Evolutionary conservation across 1,140 invertebrate species (phyloP), one percentile per base, ranked within the genome.

Genomic region (Diachasmimorpha longicaudata): DNA sequence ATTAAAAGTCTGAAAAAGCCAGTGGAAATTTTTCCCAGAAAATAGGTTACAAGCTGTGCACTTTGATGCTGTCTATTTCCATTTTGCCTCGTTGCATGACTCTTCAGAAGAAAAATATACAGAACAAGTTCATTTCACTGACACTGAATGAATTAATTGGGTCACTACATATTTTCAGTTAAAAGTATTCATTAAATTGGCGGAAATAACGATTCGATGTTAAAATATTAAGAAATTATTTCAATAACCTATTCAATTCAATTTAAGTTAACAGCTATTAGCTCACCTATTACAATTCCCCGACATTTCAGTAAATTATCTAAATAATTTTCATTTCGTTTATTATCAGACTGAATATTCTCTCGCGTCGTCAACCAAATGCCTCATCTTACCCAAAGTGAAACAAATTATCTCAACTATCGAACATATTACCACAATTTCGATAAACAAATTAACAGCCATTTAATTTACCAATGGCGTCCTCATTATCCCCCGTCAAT

Each of bases 391-490:
- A 31, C 2, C 31, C 31, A 55, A 55, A 55, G 25, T 31, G 10
- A 55, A 72, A 25, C 37, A 11, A 55, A 55, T 25, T 25, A 21
- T 13, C n/a, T 72, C 31, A 58, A 58, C 3, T 10, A 25, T 11
- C 42, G 19, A 13, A n/a, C 4, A 36, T 37, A 72, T 72, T 39
- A 55, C 31, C 46, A 21, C 10, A n/a, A 13, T 0, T 6, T 13
- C 31, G 70, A 72, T 72, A 72, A 72, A 72, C 46, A 10, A 72
- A 72, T 55, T 37, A 52, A 36, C 46, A 37, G 0, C 36, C 25
- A 55, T 37, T 31, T 16, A 37, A 55, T 72, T 16, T 19, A 31
- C 58, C 19, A 63, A 63, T 63, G 58, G 58, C 9, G 23, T 23
- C 36, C 39, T 46, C 21, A 46, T 25, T 48, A 46, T 70, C 46